Conservation (phyloP, 1,140 invertebrate genomes). For the Drosophila nigrodunni region DNA sequence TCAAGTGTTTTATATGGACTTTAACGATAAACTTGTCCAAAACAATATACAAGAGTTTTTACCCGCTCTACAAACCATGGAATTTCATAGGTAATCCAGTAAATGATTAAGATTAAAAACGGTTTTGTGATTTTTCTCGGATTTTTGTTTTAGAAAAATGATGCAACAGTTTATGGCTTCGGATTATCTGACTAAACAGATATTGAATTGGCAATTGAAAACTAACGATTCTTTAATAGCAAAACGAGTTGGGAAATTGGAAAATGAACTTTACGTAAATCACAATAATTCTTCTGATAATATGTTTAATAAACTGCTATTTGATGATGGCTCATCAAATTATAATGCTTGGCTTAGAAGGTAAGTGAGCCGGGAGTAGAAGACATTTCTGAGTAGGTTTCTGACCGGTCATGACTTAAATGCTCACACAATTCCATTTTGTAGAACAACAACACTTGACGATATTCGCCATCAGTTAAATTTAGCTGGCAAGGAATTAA, state of each 20-base stretch:
- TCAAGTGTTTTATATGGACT: conserved; percentile 7
- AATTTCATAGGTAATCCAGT: conserved; percentile 30
- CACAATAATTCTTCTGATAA: conserved; percentile 3
- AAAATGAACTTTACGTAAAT: conserved; percentile 3
- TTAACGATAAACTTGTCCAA: not conserved
- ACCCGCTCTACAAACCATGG: conserved; percentile 21
- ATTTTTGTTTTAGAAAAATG: conserved; percentile 43
- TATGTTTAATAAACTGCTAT: conserved; percentile 28
- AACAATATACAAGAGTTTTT: conserved; percentile 9
- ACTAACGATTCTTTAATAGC: conserved; percentile 3
- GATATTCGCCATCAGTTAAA: conserved; percentile 49
- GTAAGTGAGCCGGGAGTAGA: conserved; percentile 17
- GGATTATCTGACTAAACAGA: conserved; percentile 43
- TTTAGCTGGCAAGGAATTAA: conserved; percentile 5
- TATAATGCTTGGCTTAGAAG: conserved; percentile 53
- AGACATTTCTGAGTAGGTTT: too few relatives aligned
- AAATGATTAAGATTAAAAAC: not conserved
- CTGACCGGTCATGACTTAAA: too few relatives aligned
- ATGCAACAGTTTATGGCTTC: conserved; percentile 57
- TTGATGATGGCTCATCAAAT: conserved; percentile 47
- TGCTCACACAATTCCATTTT: not conserved
- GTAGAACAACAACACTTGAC: conserved; percentile 46
- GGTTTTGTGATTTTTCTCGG: not conserved
- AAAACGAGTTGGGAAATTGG: conserved; percentile 27
- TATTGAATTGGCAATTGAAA: conserved; percentile 17